phyloP scores from a whole-genome alignment of 2,113 vertebrate genomes.

The Parotia lawesii region DNA sequence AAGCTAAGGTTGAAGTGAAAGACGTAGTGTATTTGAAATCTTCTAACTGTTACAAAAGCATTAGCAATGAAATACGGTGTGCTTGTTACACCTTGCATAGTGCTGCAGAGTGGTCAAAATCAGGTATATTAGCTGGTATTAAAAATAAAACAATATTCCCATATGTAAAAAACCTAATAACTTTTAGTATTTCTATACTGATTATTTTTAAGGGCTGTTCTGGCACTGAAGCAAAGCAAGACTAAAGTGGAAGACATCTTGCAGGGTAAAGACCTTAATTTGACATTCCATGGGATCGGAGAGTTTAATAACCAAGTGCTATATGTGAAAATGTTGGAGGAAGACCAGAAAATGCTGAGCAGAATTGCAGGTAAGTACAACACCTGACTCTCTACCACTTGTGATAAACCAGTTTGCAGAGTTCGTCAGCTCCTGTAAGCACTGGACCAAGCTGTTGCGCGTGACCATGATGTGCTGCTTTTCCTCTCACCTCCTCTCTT shows the following conservation, averaged over 20 bases:
- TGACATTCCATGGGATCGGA: conserved; percentile 44
- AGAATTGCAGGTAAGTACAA: conserved; percentile 23
- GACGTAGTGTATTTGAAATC: neutral
- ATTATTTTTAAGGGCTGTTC: conserved; percentile 20
- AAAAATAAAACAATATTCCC: neutral
- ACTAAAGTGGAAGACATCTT: conserved; percentile 46
- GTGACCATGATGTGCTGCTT: neutral
- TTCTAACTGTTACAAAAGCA: neutral
- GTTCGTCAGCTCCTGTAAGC: neutral
- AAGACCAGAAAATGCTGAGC: neutral
- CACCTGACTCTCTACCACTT: neutral
- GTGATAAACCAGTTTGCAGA: neutral
- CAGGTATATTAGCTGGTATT: neutral
- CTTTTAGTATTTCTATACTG: neutral
- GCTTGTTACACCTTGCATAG: neutral
- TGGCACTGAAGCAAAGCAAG: conserved; percentile 54
- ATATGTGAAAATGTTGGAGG: conserved; percentile 47
- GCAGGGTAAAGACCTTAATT: conserved; percentile 19
- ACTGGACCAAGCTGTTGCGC: neutral
- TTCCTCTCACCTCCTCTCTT: neutral
- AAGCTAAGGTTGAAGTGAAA: conserved; percentile 3
- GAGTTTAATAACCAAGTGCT: conserved; percentile 49
- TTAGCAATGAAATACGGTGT: neutral
- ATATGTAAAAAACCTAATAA: neutral
- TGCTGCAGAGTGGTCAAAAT: neutral